These are phyloP conservation scores for Gavialis gangeticus DNA, from an alignment of 2,113 vertebrate genomes.

Conservation along the genomic window DNA sequence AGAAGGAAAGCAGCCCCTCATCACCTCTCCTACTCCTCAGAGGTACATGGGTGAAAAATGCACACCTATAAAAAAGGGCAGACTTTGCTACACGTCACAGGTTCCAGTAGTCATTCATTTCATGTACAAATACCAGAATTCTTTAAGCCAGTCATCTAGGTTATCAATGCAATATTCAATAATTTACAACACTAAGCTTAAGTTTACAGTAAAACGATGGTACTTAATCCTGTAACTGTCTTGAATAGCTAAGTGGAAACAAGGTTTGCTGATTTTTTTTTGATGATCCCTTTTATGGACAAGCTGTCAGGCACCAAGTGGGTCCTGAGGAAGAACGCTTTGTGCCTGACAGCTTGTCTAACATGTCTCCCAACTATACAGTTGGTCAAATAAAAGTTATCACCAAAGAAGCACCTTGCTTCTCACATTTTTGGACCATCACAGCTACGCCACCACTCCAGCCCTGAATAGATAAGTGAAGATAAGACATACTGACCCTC, in stretches of 20 bases:
- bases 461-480: background rate
- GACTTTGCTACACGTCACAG: fast-evolving
- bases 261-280: too few relatives aligned
- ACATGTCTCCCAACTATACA: too few relatives aligned
- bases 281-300: too few relatives aligned
- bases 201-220: background rate
- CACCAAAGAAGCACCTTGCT: too few relatives aligned
- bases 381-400: too few relatives aligned
- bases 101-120: background rate
- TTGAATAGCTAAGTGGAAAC: too few relatives aligned
- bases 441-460: too few relatives aligned
- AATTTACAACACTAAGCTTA: background rate
- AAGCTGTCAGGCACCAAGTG: too few relatives aligned
- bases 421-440: too few relatives aligned
- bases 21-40: background rate
- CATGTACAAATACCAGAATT: background rate
- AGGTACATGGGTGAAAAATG: background rate
- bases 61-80: fast-evolving
- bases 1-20: background rate
- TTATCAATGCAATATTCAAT: background rate
- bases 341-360: too few relatives aligned
- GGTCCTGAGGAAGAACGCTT: too few relatives aligned
- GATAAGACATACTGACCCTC: slow-evolving; percentile 82
- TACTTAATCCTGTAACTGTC: too few relatives aligned
- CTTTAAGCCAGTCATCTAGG: background rate